phyloP scores from a whole-genome alignment of 2,797 vertebrate genomes.

The Paguma larvata region DNA sequence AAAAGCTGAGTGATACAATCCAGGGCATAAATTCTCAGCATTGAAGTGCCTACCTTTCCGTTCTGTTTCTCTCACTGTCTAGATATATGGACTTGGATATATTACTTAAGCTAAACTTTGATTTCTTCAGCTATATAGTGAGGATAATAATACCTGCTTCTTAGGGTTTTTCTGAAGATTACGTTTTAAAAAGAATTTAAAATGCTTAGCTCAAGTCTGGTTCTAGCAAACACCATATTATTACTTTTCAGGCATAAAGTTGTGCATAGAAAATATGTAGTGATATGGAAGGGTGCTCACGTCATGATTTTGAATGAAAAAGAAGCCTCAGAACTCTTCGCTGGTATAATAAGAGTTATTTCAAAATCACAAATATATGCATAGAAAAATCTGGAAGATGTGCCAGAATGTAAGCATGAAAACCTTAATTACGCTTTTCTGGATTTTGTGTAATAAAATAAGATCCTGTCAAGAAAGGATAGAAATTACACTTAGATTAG shows the following conservation, averaged over 20 bases:
- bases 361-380: background rate
- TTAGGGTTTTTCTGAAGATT: background rate
- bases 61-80: background rate
- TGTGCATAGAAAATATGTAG: background rate
- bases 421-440: background rate
- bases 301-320: conserved; percentile 23
- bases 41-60: background rate
- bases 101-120: background rate
- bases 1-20: background rate
- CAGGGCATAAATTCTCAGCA: background rate
- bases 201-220: background rate
- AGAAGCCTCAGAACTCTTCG: background rate
- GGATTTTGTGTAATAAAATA: background rate
- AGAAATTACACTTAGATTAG: background rate
- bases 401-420: background rate
- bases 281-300: background rate
- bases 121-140: conserved; percentile 35
- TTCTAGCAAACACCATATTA: background rate
- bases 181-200: conserved; percentile 36
- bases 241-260: background rate
- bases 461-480: conserved; percentile 1
- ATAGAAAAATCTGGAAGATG: conserved; percentile 9
- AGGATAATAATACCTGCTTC: background rate
- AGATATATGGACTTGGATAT: background rate
- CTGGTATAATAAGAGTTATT: background rate